These are phyloP conservation scores for pig (Sus scrofa) DNA, from an alignment of 2,113 vertebrate species.

Conservation along the genomic window T2T-Sscrofa CM000817.6:162169501-162170000, in stretches of 20 bases:
- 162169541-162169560: neutral
- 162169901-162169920: neutral
- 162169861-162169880: neutral
- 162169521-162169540: slow-evolving; percentile 19
- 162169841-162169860: neutral
- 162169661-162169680: neutral
- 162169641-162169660: neutral
- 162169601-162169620: neutral
- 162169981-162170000: neutral
- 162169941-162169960: neutral
- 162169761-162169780: neutral
- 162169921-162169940: neutral
- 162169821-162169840: no score
- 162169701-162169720: neutral
- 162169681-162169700: neutral
- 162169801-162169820: neutral
- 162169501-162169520: neutral
- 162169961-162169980: neutral
- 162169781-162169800: neutral
- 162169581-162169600: neutral
- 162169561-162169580: neutral
- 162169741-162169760: neutral
- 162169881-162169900: neutral
- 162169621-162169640: neutral
- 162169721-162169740: neutral